Evolutionary conservation across 2,797 vertebrate species (phyloP).

Genomic region (Xenopus petersii): DNA sequence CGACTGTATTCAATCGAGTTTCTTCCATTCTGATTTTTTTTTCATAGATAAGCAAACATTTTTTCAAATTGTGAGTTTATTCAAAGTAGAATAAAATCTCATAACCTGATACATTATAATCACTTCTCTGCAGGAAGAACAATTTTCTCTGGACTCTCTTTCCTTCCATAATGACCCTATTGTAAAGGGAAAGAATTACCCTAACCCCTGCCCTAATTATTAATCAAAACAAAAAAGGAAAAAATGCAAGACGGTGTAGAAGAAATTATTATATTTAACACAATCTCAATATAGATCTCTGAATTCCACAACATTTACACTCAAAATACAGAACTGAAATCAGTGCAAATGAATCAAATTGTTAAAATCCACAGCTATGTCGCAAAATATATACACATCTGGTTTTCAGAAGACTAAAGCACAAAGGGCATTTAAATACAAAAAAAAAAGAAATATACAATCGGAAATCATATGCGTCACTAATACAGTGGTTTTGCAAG

Average conservation of each 20-base stretch:
- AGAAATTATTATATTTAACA: constrained; percentile 60
- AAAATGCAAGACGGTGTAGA: not conserved
- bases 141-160: too few species aligned
- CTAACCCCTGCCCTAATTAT: too few species aligned
- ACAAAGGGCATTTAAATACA: constrained; percentile 38
- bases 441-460: constrained; percentile 45
- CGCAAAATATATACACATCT: constrained; percentile 59
- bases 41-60: too few species aligned
- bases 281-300: constrained; percentile 54
- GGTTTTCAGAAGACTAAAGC: constrained; percentile 43
- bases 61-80: too few species aligned
- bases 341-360: constrained; percentile 62
- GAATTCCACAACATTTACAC: constrained; percentile 54
- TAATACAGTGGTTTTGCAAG: constrained; percentile 45
- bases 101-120: too few species aligned
- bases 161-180: too few species aligned
- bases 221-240: not conserved
- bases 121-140: too few species aligned
- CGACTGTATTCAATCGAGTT: too few species aligned
- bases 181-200: too few species aligned
- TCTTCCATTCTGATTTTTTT: too few species aligned
- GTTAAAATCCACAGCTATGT: constrained; percentile 50
- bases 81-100: too few species aligned
- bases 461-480: constrained; percentile 45
- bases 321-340: constrained; percentile 52